A percentile compares a stretch with the other conserved stretches of the same genome.
Evolutionary conservation across 2,113 vertebrate genomes (phyloP).

Genomic region (Sinocyclocheilus maitianheensis): DNA sequence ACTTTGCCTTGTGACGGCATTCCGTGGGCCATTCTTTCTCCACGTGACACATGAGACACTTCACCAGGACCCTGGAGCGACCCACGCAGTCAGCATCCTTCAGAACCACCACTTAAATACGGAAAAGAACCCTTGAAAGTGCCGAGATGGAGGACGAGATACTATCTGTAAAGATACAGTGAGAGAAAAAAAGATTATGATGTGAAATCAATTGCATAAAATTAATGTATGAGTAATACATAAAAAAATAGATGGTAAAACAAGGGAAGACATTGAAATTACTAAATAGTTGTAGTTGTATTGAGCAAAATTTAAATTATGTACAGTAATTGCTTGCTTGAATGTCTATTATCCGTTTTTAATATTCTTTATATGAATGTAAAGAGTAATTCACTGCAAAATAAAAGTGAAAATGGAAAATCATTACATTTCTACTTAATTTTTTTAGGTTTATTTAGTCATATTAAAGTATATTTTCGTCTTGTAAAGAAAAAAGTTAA

Average conservation of each 20-base stretch:
- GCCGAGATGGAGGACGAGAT: constrained; percentile 47
- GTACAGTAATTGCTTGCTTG: background rate
- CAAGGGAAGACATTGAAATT: background rate
- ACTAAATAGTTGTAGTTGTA: background rate
- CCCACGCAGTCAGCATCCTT: constrained; percentile 82
- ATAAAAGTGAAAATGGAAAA: background rate
- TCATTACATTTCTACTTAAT: background rate
- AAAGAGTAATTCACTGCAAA: background rate
- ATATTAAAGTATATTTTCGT: background rate
- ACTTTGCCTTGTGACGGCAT: constrained; percentile 95
- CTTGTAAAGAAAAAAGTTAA: background rate
- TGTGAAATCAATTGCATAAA: background rate
- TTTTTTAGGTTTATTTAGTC: background rate
- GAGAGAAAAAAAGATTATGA: background rate
- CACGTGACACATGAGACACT: constrained; percentile 86
- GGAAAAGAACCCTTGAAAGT: constrained; percentile 66
- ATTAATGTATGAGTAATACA: constrained; percentile 15
- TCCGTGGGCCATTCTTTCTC: constrained; percentile 94
- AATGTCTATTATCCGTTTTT: background rate
- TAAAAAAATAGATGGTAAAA: background rate
- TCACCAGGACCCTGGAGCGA: constrained; percentile 85
- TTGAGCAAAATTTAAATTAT: background rate
- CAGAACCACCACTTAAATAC: constrained; percentile 71
- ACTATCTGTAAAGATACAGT: constrained; percentile 68
- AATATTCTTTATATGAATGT: background rate